Conservation (phyloP, 1,140 invertebrate species). For the Drosophila leontia region DNA sequence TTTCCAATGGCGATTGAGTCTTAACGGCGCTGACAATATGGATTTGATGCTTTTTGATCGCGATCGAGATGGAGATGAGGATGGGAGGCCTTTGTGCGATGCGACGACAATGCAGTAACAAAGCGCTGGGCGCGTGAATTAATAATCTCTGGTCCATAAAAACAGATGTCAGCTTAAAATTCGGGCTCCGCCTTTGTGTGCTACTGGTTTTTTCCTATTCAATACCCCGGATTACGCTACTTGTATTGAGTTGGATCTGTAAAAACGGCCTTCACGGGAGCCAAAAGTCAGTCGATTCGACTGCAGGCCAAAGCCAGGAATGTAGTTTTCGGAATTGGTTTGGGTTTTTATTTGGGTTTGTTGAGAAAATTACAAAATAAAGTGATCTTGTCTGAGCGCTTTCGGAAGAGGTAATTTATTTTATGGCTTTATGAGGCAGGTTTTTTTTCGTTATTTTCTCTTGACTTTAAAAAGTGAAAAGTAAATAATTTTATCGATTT, state of each 20-base stretch:
- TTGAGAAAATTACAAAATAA: constrained; percentile 7
- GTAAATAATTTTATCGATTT: not conserved
- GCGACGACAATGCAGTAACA: constrained; percentile 51
- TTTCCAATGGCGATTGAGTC: constrained; percentile 80
- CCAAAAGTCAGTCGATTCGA: constrained; percentile 6
- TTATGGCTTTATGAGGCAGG: not conserved
- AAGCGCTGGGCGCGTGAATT: constrained; percentile 69
- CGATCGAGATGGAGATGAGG: not conserved
- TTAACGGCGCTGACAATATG: constrained; percentile 75
- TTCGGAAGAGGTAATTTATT: constrained; percentile 9
- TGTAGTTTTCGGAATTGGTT: constrained; percentile 10
- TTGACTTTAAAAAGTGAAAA: not conserved
- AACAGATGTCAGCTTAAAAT: constrained; percentile 75
- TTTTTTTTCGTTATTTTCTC: not conserved
- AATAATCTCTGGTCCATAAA: constrained; percentile 80
- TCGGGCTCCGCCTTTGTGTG: constrained; percentile 45
- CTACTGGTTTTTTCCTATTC: constrained; percentile 66
- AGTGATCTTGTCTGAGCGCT: not conserved
- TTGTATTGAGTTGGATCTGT: constrained; percentile 42
- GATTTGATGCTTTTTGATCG: constrained; percentile 36
- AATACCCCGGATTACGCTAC: constrained; percentile 63
- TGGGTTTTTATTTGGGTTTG: constrained; percentile 1
- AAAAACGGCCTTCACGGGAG: constrained; percentile 28
- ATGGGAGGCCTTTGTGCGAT: constrained; percentile 27
- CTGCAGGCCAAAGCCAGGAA: constrained; percentile 22